Evolutionary conservation across 1,140 invertebrate species (phyloP), one percentile per base, ranked within the genome.

Genomic region (Leptopilina clavipes): DNA sequence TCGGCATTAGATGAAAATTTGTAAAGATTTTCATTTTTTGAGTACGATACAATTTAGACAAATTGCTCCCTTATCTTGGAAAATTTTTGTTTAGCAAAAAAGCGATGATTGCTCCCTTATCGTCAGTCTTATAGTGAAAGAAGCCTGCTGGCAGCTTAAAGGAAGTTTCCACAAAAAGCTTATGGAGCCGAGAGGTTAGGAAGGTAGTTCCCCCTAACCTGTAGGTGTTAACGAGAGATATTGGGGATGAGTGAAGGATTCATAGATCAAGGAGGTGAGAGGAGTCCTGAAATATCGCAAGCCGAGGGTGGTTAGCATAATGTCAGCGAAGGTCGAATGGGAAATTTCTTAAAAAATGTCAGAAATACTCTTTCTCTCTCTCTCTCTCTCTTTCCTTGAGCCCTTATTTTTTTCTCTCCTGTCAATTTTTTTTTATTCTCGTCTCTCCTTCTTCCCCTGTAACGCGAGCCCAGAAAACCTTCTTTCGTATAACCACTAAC

Each of bases 301-400:
- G 79, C 76, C 78, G 79, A 56, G 79, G 80, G 72, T 89, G 84
- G 86, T 89, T 89, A 87, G 88, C 86, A 88, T 89, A 88, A 89
- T 88, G 87, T 86, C 81, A 83, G 85, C 79, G 77, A 2, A 73
- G 76, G 75, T 81, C 82, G 81, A 80, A 65, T 3, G n/a, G 18
- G 10, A 10, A 56, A 59, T 59, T 59, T 59, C 19, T 52, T 52
- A 52, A 52, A 52, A 52, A 31, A 22, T 59, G 19, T 59, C 54
- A 19, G 18, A 19, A 22, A 22, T 0, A 1, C 19, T 22, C 19
- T 22, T 3, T 11, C 54, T 3, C 19, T 22, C 19, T 22, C 45
- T 59, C 19, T 22, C 54, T 22, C 19, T 17, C 10, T 25, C 11
- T 25, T 19, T 59, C 54, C 17, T 48, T 17, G n/a, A 18, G n/a